A percentile compares a stretch with the other conserved stretches of the same genome.
Conservation (phyloP, 1,140 invertebrate genomes). For the Parasteatoda tepidariorum region DNA sequence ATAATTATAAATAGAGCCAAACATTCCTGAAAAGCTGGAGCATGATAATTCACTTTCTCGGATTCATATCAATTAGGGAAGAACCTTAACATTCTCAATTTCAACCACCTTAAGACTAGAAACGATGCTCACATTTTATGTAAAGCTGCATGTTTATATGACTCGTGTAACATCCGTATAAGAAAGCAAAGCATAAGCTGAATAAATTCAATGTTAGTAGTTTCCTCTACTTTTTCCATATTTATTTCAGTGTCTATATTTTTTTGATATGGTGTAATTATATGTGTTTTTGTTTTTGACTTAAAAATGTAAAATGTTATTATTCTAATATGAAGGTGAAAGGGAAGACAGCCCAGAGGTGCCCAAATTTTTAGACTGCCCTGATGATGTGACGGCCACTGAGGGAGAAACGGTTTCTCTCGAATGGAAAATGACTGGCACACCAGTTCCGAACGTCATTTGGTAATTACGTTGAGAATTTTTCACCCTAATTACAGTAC, state of each 20-base stretch:
- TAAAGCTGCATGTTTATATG: too few relatives aligned
- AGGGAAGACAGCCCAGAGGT: constrained; percentile 34
- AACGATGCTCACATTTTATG: too few relatives aligned
- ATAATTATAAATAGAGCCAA: too few relatives aligned
- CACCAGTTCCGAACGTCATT: constrained; percentile 17
- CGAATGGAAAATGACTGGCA: constrained; percentile 42
- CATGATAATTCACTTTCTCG: too few relatives aligned
- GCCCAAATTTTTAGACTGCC: constrained; percentile 31
- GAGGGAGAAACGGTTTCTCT: constrained; percentile 1
- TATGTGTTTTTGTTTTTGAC: neutral
- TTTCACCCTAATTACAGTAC: neutral
- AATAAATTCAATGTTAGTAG: neutral
- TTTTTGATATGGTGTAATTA: neutral
- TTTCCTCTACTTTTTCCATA: neutral
- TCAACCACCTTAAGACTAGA: too few relatives aligned
- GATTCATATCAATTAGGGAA: too few relatives aligned
- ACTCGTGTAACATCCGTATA: too few relatives aligned
- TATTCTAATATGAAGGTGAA: neutral
- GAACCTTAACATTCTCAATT: too few relatives aligned
- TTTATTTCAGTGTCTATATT: neutral
- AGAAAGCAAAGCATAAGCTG: neutral
- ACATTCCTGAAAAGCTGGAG: too few relatives aligned
- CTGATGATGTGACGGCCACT: neutral
- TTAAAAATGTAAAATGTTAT: neutral
- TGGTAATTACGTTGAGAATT: constrained; percentile 21